These are phyloP conservation scores for Pollenia angustigena DNA, from an alignment of 2,888 invertebrate genomes.

Conservation along the genomic window DNA sequence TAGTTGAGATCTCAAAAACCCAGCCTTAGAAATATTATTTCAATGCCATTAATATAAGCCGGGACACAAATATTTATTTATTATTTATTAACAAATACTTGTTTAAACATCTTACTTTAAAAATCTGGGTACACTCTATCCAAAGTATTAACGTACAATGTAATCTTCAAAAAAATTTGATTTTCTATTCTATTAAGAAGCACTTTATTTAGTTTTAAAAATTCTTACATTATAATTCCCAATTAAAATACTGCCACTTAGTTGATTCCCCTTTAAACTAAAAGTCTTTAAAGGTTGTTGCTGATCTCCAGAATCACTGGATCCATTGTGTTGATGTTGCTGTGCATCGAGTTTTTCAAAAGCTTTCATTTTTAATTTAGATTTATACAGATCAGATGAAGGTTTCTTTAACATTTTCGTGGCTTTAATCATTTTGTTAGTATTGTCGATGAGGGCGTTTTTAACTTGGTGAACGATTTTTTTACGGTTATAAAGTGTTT, in stretches of 20 bases:
- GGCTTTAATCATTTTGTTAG: constrained; percentile 78
- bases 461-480: constrained; percentile 31
- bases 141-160: neutral
- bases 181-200: neutral
- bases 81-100: no score
- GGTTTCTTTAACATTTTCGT: constrained; percentile 79
- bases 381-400: constrained; percentile 77
- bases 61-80: no score
- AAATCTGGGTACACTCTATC: constrained; percentile 14
- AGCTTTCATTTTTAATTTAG: constrained; percentile 80
- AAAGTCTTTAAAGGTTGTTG: constrained; percentile 87
- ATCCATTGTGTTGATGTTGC: constrained; percentile 26
- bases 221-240: constrained; percentile 92
- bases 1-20: no score
- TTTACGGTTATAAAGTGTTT: constrained; percentile 69
- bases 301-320: constrained; percentile 49
- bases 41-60: no score
- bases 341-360: constrained; percentile 70
- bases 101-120: no score
- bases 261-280: constrained; percentile 90
- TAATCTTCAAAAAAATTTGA: no score
- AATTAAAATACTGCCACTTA: constrained; percentile 93
- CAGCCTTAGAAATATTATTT: no score
- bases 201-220: constrained; percentile 3
- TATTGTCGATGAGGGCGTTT: constrained; percentile 21